Evolutionary conservation across 1,140 invertebrate species (phyloP).

Genomic region (Drosophila pruinosa): DNA sequence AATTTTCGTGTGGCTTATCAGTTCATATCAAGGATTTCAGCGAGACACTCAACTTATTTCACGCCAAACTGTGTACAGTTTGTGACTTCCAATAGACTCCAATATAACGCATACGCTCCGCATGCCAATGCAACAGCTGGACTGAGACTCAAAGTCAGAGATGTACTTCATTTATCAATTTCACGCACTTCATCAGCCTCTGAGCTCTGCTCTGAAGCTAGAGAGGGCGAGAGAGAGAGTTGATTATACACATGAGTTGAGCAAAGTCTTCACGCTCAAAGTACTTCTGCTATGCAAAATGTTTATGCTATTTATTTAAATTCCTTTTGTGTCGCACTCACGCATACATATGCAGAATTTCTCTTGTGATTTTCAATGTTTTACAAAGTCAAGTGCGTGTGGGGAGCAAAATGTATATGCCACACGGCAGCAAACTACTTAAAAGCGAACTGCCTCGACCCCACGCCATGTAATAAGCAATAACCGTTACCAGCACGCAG

Average conservation of each 20-base stretch:
- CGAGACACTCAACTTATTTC: conserved; percentile 19
- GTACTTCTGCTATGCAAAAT: conserved; percentile 46
- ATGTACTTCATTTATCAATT: conserved; percentile 55
- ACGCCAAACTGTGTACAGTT: not conserved
- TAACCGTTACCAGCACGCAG: conserved; percentile 51
- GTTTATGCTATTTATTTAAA: conserved; percentile 75
- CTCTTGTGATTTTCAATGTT: conserved; percentile 50
- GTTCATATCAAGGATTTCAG: conserved; percentile 41
- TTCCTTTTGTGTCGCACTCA: conserved; percentile 35
- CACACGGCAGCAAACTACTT: conserved; percentile 62
- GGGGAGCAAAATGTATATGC: conserved; percentile 31
- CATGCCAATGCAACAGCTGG: conserved; percentile 6
- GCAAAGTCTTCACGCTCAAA: conserved; percentile 1
- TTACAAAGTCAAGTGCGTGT: not conserved
- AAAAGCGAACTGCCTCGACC: conserved; percentile 15
- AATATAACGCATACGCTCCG: conserved; percentile 10
- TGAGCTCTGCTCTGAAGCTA: conserved; percentile 14
- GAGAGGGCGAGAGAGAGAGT: conserved; percentile 9
- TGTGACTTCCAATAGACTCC: not conserved
- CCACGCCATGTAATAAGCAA: conserved; percentile 64
- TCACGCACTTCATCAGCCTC: conserved; percentile 54
- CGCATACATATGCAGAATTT: conserved; percentile 45
- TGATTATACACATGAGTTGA: conserved; percentile 62
- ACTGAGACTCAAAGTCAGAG: not conserved
- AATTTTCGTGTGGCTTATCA: conserved; percentile 52